A percentile compares a stretch with the other conserved stretches of the same genome.
Conservation (phyloP, 2,888 invertebrate species). For the Apomyelois bistriatella region DNA sequence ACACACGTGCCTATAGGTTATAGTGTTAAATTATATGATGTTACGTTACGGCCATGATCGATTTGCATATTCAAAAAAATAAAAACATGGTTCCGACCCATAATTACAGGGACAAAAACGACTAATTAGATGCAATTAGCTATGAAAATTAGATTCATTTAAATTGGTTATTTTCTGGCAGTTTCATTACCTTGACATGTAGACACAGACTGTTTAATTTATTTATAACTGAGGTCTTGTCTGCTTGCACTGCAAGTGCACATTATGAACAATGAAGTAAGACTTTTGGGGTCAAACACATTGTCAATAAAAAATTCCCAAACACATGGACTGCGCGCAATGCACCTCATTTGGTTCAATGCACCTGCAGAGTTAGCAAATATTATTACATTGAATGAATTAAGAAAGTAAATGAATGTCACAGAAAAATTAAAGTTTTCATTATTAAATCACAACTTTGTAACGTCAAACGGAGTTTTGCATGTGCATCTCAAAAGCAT, state of each 20-base stretch:
- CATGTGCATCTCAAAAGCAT: no score
- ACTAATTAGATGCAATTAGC: neutral
- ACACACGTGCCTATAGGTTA: constrained; percentile 55
- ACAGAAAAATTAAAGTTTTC: no score
- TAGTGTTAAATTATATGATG: constrained; percentile 29
- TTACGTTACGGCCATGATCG: neutral
- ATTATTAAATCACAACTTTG: no score
- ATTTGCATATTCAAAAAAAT: neutral
- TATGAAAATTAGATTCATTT: neutral
- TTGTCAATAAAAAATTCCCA: constrained; percentile 3
- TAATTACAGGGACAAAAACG: neutral
- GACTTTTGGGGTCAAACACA: neutral
- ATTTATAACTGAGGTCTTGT: neutral
- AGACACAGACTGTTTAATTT: neutral
- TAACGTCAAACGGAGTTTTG: no score
- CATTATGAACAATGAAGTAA: neutral
- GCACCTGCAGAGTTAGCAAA: neutral
- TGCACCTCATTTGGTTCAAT: neutral
- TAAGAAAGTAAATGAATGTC: no score
- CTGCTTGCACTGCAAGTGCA: neutral
- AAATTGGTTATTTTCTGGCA: neutral
- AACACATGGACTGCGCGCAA: neutral
- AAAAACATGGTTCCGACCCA: neutral
- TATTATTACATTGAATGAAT: neutral
- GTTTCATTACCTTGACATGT: neutral